These are phyloP conservation scores for Diglossa brunneiventris DNA, from an alignment of 2,113 vertebrate genomes.

Conservation along the genomic window DNA sequence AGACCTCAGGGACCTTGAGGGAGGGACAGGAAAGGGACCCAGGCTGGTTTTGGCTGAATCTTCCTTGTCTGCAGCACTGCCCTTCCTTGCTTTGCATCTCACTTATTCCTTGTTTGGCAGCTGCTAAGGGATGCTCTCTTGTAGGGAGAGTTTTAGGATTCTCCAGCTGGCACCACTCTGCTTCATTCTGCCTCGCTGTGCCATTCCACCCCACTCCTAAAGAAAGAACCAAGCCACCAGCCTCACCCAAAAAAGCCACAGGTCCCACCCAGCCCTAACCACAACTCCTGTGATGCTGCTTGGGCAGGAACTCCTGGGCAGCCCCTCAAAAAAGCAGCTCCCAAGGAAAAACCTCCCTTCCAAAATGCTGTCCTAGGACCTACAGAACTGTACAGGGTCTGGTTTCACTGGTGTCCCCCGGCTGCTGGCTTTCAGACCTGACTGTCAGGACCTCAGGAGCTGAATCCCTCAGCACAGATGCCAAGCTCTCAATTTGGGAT, in stretches of 20 bases:
- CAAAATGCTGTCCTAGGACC: not conserved
- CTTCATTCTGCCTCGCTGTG: not conserved
- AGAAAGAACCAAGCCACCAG: not conserved
- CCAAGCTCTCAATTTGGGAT: not conserved
- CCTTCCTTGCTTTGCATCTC: not conserved
- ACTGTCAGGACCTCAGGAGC: not conserved
- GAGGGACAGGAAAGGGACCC: not conserved
- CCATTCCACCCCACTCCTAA: not conserved
- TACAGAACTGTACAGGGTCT: not conserved
- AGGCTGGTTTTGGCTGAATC: not conserved
- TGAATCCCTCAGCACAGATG: not conserved
- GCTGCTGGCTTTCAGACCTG: not conserved
- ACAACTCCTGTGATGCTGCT: not conserved
- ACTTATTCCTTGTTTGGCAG: not conserved
- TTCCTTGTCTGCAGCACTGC: not conserved
- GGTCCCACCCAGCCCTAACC: not conserved
- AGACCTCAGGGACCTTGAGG: accelerated
- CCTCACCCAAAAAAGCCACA: not conserved
- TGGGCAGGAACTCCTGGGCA: not conserved
- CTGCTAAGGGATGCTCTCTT: not conserved
- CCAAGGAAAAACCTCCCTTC: not conserved
- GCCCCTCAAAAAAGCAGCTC: not conserved
- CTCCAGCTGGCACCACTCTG: not conserved
- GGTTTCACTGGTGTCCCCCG: not conserved
- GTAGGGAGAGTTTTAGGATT: accelerated